Evolutionary conservation across 2,113 vertebrate species (phyloP).

Genomic region (Callorhinus ursinus): DNA sequence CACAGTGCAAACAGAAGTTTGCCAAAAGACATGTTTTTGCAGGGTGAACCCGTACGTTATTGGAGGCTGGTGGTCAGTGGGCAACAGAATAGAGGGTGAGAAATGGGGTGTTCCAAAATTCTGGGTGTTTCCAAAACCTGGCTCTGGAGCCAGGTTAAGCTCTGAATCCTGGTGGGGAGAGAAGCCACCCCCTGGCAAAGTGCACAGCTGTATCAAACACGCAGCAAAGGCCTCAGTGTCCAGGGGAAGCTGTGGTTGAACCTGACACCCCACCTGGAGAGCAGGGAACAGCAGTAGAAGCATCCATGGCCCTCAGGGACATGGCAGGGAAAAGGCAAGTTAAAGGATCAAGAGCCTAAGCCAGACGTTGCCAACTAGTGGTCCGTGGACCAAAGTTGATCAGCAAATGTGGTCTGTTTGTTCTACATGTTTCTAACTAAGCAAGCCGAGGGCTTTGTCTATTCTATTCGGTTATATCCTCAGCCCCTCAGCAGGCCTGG

Average conservation of each 20-base stretch:
- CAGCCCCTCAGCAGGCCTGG: background rate
- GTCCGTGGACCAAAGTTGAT: background rate
- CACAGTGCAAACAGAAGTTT: background rate
- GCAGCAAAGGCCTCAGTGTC: background rate
- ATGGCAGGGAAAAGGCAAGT: no score
- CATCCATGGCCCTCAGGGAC: background rate
- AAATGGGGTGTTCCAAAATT: background rate
- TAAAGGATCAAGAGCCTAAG: background rate
- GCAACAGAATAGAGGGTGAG: background rate
- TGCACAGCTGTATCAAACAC: fast-evolving
- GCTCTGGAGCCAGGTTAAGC: background rate
- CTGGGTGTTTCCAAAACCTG: no score
- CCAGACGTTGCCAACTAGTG: background rate
- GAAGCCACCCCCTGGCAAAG: background rate
- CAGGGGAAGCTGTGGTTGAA: background rate
- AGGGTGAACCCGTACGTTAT: background rate
- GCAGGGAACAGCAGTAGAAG: background rate
- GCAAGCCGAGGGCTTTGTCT: background rate
- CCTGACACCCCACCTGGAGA: background rate
- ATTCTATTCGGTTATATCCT: background rate
- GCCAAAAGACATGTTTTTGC: background rate
- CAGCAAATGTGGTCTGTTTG: background rate
- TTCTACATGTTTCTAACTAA: background rate
- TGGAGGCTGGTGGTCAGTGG: background rate
- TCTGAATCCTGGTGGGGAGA: background rate